A percentile compares a stretch with the other conserved stretches of the same genome.
Conservation (phyloP, 2,797 vertebrate genomes). For the Pangasius djambal region DNA sequence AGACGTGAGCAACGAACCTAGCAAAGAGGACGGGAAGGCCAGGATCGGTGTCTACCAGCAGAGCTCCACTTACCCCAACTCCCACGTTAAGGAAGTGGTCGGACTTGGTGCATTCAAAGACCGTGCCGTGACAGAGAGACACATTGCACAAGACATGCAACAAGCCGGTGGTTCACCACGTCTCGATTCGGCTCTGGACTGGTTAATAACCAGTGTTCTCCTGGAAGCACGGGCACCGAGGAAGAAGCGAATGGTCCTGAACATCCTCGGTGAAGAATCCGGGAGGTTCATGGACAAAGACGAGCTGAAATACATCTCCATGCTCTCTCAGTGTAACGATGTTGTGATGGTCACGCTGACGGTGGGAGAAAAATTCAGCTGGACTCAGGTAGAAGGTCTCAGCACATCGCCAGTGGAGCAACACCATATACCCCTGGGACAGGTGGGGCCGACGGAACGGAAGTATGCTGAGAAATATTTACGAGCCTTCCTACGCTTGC, state of each 20-base stretch:
- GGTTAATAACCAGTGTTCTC: constrained; percentile 73
- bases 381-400: constrained; percentile 69
- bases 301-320: constrained; percentile 72
- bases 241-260: constrained; percentile 72
- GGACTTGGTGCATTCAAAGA: constrained; percentile 66
- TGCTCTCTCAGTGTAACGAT: constrained; percentile 81
- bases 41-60: constrained; percentile 81
- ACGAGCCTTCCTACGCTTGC: constrained; percentile 77
- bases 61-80: constrained; percentile 62
- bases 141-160: constrained; percentile 65
- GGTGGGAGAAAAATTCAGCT: constrained; percentile 69
- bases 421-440: constrained; percentile 75
- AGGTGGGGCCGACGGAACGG: constrained; percentile 63
- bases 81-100: constrained; percentile 72
- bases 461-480: constrained; percentile 77
- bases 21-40: constrained; percentile 50
- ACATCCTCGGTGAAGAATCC: constrained; percentile 75
- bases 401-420: constrained; percentile 76
- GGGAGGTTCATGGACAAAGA: constrained; percentile 69
- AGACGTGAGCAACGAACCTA: constrained; percentile 69
- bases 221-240: constrained; percentile 64
- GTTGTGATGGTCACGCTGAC: constrained; percentile 81
- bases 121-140: constrained; percentile 70
- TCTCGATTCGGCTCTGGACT: constrained; percentile 77
- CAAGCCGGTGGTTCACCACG: constrained; percentile 72